Percentiles rank a stretch among this genome's conserved stretches.
These are phyloP conservation scores for Acanthoscelides obtectus DNA, from an alignment of 2,888 invertebrate species.

Conservation along the genomic window DNA sequence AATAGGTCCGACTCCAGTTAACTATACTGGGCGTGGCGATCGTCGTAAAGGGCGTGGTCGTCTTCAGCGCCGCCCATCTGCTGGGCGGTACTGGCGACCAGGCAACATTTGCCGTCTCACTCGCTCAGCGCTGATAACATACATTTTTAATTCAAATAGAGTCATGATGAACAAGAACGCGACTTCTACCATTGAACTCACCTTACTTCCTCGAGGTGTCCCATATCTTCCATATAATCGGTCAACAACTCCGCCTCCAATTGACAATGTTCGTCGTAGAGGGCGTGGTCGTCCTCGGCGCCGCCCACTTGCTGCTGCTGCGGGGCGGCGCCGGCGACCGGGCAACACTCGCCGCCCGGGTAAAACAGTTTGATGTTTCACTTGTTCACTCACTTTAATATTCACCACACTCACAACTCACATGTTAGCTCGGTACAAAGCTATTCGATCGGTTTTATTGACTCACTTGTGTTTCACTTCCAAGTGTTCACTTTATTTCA, in stretches of 20 bases:
- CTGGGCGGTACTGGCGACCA: too few relatives aligned
- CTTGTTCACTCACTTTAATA: not conserved
- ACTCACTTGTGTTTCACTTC: not conserved
- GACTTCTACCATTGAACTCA: too few relatives aligned
- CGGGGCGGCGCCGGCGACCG: conserved; percentile 36
- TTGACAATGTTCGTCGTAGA: conserved; percentile 33
- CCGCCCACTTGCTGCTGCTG: conserved; percentile 34
- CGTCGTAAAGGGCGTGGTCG: conserved; percentile 35
- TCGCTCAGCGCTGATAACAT: too few relatives aligned
- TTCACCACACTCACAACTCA: not conserved
- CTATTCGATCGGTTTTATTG: not conserved
- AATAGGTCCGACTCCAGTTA: conserved; percentile 26
- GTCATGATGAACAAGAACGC: too few relatives aligned
- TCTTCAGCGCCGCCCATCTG: conserved; percentile 38
- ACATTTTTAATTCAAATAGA: too few relatives aligned
- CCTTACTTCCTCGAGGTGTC: conserved; percentile 37
- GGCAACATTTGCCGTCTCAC: too few relatives aligned
- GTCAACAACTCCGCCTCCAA: conserved; percentile 22
- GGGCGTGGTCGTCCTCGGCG: conserved; percentile 37
- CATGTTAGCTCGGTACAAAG: not conserved
- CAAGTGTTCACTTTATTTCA: too few relatives aligned
- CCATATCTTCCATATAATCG: not conserved
- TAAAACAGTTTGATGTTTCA: conserved; percentile 37
- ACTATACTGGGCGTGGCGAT: too few relatives aligned
- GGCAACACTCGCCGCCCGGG: conserved; percentile 32